Percentiles rank a stretch among this genome's conserved stretches.
Conservation (phyloP, 2,888 invertebrate genomes). For the Sminthurides aquaticus region DNA sequence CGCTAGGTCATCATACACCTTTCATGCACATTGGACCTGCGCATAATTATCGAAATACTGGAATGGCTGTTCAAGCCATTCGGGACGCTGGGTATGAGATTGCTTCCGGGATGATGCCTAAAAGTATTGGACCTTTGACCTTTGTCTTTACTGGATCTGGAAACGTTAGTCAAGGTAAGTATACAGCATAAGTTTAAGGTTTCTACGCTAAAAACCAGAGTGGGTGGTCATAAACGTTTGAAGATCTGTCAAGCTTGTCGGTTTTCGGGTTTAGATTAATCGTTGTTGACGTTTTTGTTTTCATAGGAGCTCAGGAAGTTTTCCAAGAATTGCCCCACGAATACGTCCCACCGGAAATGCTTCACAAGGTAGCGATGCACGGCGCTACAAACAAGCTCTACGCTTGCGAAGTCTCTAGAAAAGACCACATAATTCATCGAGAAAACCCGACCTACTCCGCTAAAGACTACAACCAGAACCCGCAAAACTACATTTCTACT, state of each 20-base stretch:
- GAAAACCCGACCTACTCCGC: conserved; percentile 87
- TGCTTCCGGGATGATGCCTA: conserved; percentile 88
- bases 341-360: conserved; percentile 89
- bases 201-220: too few species aligned
- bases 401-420: conserved; percentile 86
- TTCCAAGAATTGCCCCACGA: conserved; percentile 96
- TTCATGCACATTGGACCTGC: conserved; percentile 74
- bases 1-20: conserved; percentile 96
- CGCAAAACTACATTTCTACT: conserved; percentile 88
- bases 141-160: conserved; percentile 98
- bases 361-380: conserved; percentile 91
- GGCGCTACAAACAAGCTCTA: conserved; percentile 94
- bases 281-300: too few species aligned
- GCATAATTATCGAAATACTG: conserved; percentile 95
- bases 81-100: conserved; percentile 99
- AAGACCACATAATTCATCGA: conserved; percentile 86
- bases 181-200: conserved; percentile 54
- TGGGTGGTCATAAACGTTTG: too few species aligned
- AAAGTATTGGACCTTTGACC: conserved; percentile 75
- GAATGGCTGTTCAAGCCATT: conserved; percentile 94
- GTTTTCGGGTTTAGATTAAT: too few species aligned
- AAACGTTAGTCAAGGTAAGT: conserved; percentile 77
- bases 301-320: conserved; percentile 52
- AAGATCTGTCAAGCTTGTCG: too few species aligned
- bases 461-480: conserved; percentile 83